These are phyloP conservation scores for Podilymbus podiceps DNA, from an alignment of 2,113 vertebrate species.

Conservation along the genomic window DNA sequence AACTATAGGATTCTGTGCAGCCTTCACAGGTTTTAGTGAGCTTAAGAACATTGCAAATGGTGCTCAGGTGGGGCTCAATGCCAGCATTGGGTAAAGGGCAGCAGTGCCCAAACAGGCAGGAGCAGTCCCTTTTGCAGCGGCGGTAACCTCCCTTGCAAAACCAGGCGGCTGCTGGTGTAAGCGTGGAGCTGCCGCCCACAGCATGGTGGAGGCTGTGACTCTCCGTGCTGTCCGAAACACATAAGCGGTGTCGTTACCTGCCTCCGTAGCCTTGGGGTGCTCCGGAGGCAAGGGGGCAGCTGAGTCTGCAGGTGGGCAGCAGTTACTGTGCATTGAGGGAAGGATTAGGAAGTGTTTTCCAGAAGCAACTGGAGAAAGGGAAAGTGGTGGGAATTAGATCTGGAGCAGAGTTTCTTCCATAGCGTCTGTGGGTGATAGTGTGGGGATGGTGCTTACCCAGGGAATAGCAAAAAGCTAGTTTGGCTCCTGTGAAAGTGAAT, in stretches of 20 bases:
- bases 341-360: not conserved
- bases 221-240: not conserved
- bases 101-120: not conserved
- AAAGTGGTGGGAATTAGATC: not conserved
- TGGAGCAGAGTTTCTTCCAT: not conserved
- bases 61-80: not conserved
- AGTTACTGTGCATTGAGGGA: not conserved
- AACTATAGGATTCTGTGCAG: not conserved
- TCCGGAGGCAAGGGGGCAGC: not conserved
- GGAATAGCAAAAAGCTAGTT: not conserved
- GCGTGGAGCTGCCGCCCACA: not conserved
- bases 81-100: not conserved
- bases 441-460: not conserved
- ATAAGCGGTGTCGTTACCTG: accelerated
- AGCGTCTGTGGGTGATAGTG: accelerated
- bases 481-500: not conserved
- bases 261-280: no score
- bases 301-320: not conserved
- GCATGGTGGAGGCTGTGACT: accelerated
- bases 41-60: not conserved
- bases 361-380: not conserved
- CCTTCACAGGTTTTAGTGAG: not conserved
- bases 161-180: not conserved
- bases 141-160: not conserved
- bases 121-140: not conserved